Conservation (phyloP, 2,113 vertebrate genomes). For the Actinemys pallida region DNA sequence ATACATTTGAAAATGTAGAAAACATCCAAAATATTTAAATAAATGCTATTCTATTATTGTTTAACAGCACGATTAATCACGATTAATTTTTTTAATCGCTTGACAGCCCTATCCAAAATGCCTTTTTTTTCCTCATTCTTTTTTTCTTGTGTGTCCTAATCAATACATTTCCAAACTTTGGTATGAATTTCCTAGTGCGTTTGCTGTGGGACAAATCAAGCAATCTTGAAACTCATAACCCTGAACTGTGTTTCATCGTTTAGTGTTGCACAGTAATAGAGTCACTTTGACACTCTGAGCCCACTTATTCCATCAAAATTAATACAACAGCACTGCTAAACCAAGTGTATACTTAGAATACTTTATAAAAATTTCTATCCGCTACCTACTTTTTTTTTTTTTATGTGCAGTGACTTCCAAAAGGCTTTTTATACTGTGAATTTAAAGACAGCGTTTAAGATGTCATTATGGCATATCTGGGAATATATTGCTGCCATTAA, state of each 20-base stretch:
- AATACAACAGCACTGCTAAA: constrained; percentile 5
- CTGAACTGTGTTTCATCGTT: background rate
- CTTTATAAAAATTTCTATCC: constrained; percentile 20
- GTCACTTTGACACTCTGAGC: background rate
- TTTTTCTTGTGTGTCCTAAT: background rate
- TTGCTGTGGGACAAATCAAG: background rate
- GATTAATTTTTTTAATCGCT: too few relatives aligned
- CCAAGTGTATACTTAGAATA: constrained; percentile 9
- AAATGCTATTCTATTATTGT: too few relatives aligned
- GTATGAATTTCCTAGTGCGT: background rate
- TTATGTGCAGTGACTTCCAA: constrained; percentile 23
- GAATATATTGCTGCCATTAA: constrained; percentile 59
- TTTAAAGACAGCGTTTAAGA: constrained; percentile 70
- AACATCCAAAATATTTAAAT: too few relatives aligned
- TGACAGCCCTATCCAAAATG: too few relatives aligned
- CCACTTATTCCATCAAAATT: constrained; percentile 31
- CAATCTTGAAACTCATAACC: background rate
- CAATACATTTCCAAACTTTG: background rate
- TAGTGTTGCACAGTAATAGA: background rate
- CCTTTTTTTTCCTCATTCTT: background rate
- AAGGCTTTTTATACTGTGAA: constrained; percentile 65
- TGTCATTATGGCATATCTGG: constrained; percentile 67
- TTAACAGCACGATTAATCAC: too few relatives aligned
- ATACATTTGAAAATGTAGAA: too few relatives aligned
- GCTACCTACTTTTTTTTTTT: background rate